phyloP scores from a whole-genome alignment of 2,797 vertebrate genomes.

The Arrhamphus sclerolepis region DNA sequence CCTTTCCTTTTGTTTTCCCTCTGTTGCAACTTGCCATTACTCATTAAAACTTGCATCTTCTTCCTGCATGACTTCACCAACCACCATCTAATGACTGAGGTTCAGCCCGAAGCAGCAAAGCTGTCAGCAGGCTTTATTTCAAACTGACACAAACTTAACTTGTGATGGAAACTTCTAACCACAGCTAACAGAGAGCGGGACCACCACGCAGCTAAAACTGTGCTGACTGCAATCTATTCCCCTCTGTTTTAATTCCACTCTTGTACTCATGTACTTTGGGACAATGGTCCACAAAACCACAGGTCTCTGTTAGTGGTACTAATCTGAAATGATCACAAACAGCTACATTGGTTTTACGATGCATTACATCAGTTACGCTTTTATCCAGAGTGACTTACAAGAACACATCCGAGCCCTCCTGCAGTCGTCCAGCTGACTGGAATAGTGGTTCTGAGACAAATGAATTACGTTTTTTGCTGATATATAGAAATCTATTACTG shows the following conservation, averaged over 20 bases:
- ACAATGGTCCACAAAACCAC: slow-evolving; percentile 25
- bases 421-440: slow-evolving; percentile 15
- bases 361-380: slow-evolving; percentile 42
- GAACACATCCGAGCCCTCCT: slow-evolving; percentile 17
- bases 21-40: neutral
- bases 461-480: no score
- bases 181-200: slow-evolving; percentile 26
- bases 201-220: slow-evolving; percentile 36
- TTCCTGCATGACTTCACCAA: slow-evolving; percentile 28
- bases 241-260: slow-evolving; percentile 13
- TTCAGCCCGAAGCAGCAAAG: slow-evolving; percentile 25
- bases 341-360: no score
- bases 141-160: slow-evolving; percentile 38
- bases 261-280: slow-evolving; percentile 8
- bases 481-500: no score
- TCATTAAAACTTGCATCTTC: slow-evolving; percentile 19
- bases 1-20: neutral
- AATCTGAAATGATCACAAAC: slow-evolving; percentile 6
- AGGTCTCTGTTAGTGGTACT: neutral
- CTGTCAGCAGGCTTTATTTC: slow-evolving; percentile 42
- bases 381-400: neutral
- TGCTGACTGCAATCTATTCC: neutral
- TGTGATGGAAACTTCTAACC: slow-evolving; percentile 52
- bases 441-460: slow-evolving; percentile 19
- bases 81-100: slow-evolving; percentile 25